Evolutionary conservation across 2,113 vertebrate genomes (phyloP).

Genomic region (Empidonax alnorum): DNA sequence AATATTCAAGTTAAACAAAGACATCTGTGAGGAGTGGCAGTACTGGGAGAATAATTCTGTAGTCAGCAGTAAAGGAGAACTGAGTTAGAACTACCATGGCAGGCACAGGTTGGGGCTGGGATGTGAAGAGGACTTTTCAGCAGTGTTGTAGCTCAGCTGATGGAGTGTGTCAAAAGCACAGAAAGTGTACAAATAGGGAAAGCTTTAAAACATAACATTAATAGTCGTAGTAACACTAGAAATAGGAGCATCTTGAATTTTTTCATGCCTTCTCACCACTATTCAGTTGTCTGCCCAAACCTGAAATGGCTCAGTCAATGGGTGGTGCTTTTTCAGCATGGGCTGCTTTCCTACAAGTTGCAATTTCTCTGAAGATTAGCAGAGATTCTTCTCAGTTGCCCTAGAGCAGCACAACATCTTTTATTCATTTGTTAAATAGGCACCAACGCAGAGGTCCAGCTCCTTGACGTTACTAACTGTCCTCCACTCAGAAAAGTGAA

Average conservation of each 20-base stretch:
- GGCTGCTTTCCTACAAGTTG: neutral
- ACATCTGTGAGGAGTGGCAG: neutral
- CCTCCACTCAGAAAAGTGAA: neutral
- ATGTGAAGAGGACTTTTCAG: neutral
- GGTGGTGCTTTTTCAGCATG: neutral
- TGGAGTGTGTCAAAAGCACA: neutral
- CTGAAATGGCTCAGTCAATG: neutral
- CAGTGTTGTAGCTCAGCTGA: neutral
- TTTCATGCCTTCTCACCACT: neutral
- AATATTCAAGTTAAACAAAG: constrained; percentile 38
- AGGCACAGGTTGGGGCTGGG: neutral
- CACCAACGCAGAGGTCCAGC: neutral
- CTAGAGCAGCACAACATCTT: neutral
- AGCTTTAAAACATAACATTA: neutral
- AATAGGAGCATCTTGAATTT: neutral
- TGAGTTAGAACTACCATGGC: neutral
- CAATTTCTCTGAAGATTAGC: neutral
- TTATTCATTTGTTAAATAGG: neutral
- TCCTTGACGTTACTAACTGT: neutral
- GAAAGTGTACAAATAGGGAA: neutral
- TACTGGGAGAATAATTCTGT: neutral
- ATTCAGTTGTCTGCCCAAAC: neutral
- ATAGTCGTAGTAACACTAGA: neutral
- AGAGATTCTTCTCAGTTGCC: neutral
- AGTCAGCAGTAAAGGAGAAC: neutral